Evolutionary conservation across 2,797 vertebrate genomes (phyloP).

Genomic region (Mycteria americana): DNA sequence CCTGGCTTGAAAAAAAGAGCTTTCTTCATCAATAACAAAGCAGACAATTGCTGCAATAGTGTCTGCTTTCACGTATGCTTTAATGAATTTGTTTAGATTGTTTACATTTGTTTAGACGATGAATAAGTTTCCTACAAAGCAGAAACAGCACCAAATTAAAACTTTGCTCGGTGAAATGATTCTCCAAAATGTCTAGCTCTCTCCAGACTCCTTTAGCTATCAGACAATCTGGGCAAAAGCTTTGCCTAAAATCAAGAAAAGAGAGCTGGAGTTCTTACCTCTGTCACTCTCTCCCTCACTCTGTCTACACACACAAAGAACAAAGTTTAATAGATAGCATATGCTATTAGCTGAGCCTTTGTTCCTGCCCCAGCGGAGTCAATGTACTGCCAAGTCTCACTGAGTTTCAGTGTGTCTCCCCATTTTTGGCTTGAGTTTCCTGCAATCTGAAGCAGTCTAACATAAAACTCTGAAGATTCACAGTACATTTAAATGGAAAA

Average conservation of each 20-base stretch:
- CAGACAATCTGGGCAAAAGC: slow-evolving; percentile 10
- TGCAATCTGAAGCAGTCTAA: slow-evolving; percentile 38
- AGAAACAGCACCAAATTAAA: slow-evolving; percentile 38
- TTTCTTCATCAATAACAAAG: slow-evolving; percentile 22
- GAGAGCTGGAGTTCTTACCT: slow-evolving; percentile 29
- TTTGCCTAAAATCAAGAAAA: slow-evolving; percentile 51
- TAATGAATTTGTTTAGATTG: slow-evolving; percentile 20
- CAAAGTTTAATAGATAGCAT: slow-evolving; percentile 71
- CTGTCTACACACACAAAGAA: slow-evolving; percentile 47
- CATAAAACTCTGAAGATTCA: slow-evolving; percentile 59
- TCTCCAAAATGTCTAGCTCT: slow-evolving; percentile 16
- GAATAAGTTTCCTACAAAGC: slow-evolving; percentile 18
- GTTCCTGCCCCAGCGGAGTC: slow-evolving; percentile 30
- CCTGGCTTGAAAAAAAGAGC: neutral
- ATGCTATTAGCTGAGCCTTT: slow-evolving; percentile 54
- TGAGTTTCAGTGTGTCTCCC: slow-evolving; percentile 45
- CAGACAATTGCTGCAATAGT: neutral
- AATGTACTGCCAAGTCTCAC: slow-evolving; percentile 54
- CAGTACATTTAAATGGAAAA: slow-evolving; percentile 60
- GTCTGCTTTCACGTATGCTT: neutral
- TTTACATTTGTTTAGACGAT: slow-evolving; percentile 20
- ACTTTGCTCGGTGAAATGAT: slow-evolving; percentile 15
- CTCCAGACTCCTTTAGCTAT: slow-evolving; percentile 33
- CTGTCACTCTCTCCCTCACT: slow-evolving; percentile 5
- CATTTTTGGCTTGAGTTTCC: slow-evolving; percentile 61